Evolutionary conservation across 2,113 vertebrate species (phyloP).

Genomic region (Leiothrix lutea): DNA sequence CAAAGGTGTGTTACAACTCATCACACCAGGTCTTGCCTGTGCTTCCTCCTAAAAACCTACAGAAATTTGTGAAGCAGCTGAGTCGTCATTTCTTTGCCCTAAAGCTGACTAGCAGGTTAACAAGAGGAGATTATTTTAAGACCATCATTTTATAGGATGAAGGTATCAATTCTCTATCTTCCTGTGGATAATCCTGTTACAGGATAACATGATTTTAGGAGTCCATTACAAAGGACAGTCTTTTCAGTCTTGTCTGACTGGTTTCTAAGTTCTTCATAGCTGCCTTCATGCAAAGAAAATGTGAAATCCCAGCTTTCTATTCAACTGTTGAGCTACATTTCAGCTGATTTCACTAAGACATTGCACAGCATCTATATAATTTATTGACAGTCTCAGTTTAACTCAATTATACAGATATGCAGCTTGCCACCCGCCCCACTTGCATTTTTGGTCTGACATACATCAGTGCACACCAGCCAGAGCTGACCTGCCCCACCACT

Average conservation of each 20-base stretch:
- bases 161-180: conserved; percentile 1
- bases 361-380: neutral
- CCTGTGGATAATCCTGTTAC: neutral
- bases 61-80: neutral
- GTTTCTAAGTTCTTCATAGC: neutral
- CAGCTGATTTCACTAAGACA: neutral
- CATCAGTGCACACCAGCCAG: neutral
- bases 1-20: neutral
- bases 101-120: neutral
- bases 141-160: neutral
- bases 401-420: neutral
- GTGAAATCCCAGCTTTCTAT: neutral
- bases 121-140: conserved; percentile 2
- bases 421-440: neutral
- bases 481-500: neutral
- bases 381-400: neutral
- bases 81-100: neutral
- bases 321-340: neutral
- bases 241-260: neutral
- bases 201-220: conserved; percentile 27
- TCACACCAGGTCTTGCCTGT: neutral
- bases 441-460: neutral
- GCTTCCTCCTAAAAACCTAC: neutral
- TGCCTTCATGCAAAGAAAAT: neutral
- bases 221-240: neutral